Percentiles rank a stretch among this genome's conserved stretches.
These are phyloP conservation scores for Borostomias antarcticus DNA, from an alignment of 2,797 vertebrate genomes.

Conservation along the genomic window DNA sequence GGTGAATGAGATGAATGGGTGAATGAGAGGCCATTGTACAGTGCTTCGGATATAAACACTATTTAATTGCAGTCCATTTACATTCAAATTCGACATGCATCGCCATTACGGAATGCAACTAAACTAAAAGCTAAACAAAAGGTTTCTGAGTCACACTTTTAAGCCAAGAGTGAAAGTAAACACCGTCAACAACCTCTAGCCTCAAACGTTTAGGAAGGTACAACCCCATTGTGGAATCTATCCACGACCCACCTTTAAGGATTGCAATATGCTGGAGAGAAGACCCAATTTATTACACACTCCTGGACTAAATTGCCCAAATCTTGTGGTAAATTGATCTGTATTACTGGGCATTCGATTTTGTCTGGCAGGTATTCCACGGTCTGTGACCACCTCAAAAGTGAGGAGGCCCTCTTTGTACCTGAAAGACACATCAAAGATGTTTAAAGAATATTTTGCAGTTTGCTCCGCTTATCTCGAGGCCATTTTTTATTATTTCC, in stretches of 20 bases:
- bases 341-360: conserved; percentile 29
- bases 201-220: not conserved
- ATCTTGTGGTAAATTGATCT: conserved; percentile 35
- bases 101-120: no score
- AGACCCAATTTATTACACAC: conserved; percentile 36
- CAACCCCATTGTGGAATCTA: not conserved
- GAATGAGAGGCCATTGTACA: no score
- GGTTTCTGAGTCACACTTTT: no score
- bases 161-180: not conserved
- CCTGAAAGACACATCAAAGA: not conserved
- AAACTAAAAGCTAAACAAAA: no score
- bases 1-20: no score
- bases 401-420: conserved; percentile 23
- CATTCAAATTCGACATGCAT: no score
- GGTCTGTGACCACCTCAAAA: conserved; percentile 33
- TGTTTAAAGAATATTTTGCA: no score
- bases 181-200: not conserved
- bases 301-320: conserved; percentile 31
- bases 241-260: conserved; percentile 10
- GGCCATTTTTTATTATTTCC: no score
- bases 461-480: no score
- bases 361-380: conserved; percentile 27
- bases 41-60: no score
- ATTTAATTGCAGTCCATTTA: no score
- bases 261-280: conserved; percentile 9